Evolutionary conservation across 37 sponge, comb jelly and placozoan species (phyloP), one percentile per base, ranked within the genome.

Genomic region (Geodia barretti): DNA sequence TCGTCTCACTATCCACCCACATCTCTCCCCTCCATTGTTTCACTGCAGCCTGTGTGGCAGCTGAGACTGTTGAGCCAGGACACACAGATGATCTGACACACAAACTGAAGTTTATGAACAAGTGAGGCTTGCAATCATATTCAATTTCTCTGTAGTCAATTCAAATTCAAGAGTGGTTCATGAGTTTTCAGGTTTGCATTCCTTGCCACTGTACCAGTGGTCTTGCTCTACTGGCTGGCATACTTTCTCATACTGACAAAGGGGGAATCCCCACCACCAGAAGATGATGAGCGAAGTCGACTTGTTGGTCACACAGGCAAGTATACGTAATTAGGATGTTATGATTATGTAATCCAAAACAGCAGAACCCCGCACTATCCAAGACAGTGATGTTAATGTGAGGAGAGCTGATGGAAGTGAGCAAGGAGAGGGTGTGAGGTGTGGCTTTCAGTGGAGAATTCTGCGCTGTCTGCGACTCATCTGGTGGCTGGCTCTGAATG

Each of bases 181-280:
- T n/a, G n/a, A n/a, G n/a, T 78, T 36, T 32, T 24, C 34, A 38
- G 66, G 35, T 54, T 72, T 39, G 82, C 73, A 20, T 81, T 71
- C 35, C 58, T 70, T 40, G 39, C 61, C 21, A 59, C 86, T 9
- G 25, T 65, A 1, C 86, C 86, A 28, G 29, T 79, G 14, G 63
- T 78, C 30, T 21, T 86, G 31, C 4, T 78, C 34, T 86, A 86
- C 73, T 78, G 78, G 72, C 31, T 77, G 24, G 86, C 86, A 9
- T 86, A 78, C 78, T 86, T 86, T 30, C 38, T 86, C 28, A 34
- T 86, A 21, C 37, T 86, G n/a, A 78, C 23, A 42, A 69, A 38
- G 30, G 54, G 54, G 54, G 54, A 47, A 14, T 14, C 79, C 86
- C 64, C 60, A 82, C 36, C 64, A 34, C 26, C 58, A 68, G 8